Base-by-base conservation (phyloP, 2,888 invertebrate species). In the Spisula solida region DNA sequence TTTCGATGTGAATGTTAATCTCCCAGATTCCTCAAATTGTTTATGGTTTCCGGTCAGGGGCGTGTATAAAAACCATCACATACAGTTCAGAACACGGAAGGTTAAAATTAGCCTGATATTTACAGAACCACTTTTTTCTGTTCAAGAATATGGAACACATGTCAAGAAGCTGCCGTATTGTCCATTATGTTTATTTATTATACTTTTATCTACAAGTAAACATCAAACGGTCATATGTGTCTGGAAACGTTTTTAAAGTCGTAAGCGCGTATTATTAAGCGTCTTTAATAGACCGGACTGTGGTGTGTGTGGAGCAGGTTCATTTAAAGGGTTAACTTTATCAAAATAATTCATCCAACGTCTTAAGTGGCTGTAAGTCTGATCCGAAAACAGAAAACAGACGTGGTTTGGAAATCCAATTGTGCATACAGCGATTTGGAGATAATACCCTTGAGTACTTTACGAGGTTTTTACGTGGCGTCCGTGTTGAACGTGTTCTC, bases 11-110 rank as follows among this genome's bases (percentile, higher is more conserved):
- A 78, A 84, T n/a, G n/a, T 78, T 78, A 81, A 29, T 55, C 56
- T 81, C 60, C 78, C 89, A 84, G 48, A 81, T 81, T 60, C 56
- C 81, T 55, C n/a, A 29, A 34, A 80, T 75, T 89, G 89, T 89
- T 89, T 87, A 85, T 84, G 41, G 81, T 89, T 87, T 89, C 89
- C 89, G 89, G 89, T 85, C 85, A 89, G 25, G 81, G 66, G 83
- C 31, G 31, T n/a, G 85, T 81, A 31, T 31, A 78, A 60, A 51
- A 81, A 78, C 75, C 75, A 31, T 75, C 75, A 75, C 18, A 31
- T 18, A 75, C 75, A 34, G 70, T 47, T 60, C 81, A 47, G 25
- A 80, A 80, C 8, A 34, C 80, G 48, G 25, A 47, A 14, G 48
- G 18, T 8, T 47, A 51, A 51, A 47, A n/a, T 25, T 51, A 20